Evolutionary conservation across 1,140 invertebrate genomes (phyloP).

Genomic region (Euura lappo): DNA sequence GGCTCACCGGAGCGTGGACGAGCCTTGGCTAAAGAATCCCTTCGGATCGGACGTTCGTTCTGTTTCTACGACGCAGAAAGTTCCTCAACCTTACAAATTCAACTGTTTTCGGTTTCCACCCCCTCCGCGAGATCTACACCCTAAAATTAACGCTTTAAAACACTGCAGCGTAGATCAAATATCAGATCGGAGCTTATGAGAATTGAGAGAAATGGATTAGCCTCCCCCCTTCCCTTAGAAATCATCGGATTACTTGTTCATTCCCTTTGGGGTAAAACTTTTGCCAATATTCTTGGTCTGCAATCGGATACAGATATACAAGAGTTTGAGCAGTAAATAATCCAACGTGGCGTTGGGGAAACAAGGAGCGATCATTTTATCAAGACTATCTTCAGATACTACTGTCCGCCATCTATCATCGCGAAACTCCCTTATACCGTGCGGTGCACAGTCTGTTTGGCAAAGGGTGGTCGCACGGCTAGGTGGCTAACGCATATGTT

Average conservation of each 20-base stretch:
- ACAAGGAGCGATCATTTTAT: constrained; percentile 5
- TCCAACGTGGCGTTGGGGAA: background rate
- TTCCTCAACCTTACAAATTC: background rate
- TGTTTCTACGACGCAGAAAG: background rate
- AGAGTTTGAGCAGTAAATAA: background rate
- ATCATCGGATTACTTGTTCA: too few species aligned
- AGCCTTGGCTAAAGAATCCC: background rate
- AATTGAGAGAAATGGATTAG: too few species aligned
- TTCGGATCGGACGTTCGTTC: background rate
- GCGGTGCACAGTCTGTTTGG: background rate
- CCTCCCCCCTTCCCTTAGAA: too few species aligned
- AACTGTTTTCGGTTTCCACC: too few species aligned
- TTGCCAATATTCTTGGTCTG: background rate
- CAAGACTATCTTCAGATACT: background rate
- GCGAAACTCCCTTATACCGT: background rate
- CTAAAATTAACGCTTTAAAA: too few species aligned
- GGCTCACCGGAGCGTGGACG: background rate
- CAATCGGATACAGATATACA: background rate
- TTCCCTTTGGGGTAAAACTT: too few species aligned
- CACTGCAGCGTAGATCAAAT: too few species aligned
- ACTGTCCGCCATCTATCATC: background rate
- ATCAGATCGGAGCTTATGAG: too few species aligned
- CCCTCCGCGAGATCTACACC: too few species aligned
- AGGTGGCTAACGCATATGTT: constrained; percentile 5
- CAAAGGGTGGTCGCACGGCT: background rate